Conservation (phyloP, 2,797 vertebrate genomes). For the Liparis tanakae region DNA sequence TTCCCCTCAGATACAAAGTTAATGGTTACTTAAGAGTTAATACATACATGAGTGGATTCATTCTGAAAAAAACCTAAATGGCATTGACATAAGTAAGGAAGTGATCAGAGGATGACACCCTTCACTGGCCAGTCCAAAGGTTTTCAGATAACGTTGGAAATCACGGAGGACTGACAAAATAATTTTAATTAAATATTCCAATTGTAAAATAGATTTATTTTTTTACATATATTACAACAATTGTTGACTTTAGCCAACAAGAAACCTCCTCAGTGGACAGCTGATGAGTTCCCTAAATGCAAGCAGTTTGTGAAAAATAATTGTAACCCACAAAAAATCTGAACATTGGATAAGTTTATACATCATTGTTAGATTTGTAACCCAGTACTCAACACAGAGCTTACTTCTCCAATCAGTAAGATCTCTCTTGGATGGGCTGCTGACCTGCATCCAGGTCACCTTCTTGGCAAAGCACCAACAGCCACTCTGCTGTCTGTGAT, state of each 20-base stretch:
- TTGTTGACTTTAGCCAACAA: neutral
- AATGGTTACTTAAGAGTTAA: neutral
- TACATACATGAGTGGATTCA: neutral
- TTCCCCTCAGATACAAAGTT: neutral
- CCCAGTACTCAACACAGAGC: neutral
- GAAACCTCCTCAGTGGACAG: neutral
- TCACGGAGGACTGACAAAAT: neutral
- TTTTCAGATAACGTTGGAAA: conserved; percentile 12
- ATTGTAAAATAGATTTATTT: neutral
- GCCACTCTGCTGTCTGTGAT: conserved; percentile 9
- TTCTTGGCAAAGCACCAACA: neutral
- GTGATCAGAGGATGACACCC: neutral
- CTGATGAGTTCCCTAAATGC: neutral
- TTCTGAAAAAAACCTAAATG: neutral
- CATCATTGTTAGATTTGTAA: neutral
- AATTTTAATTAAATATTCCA: neutral
- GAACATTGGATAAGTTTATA: neutral
- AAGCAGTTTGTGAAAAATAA: neutral
- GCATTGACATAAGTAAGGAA: neutral
- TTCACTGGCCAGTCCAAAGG: neutral
- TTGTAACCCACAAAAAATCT: neutral
- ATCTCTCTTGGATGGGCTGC: neutral
- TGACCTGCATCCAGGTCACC: conserved; percentile 18
- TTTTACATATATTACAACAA: neutral
- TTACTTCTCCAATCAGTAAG: conserved; percentile 8